Percentiles rank a stretch among this genome's conserved stretches.
Evolutionary conservation across 2,888 invertebrate species (phyloP).

Genomic region (Meloe dianella): DNA sequence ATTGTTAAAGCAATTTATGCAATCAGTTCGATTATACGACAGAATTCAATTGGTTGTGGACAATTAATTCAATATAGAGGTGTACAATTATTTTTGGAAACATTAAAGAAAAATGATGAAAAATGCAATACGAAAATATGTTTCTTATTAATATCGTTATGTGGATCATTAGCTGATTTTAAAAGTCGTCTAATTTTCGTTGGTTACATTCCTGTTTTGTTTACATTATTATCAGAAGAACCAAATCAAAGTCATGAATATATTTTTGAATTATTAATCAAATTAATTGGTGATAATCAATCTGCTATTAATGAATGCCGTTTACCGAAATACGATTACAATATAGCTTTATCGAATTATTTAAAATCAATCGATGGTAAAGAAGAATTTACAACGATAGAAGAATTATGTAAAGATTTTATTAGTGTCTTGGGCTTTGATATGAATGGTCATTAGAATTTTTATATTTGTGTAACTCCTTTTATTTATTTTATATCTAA

Average conservation of each 20-base stretch:
- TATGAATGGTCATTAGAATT: neutral
- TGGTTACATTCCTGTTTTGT: slow-evolving; percentile 49
- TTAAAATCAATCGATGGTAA: slow-evolving; percentile 55
- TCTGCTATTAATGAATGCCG: slow-evolving; percentile 58
- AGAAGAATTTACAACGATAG: slow-evolving; percentile 53
- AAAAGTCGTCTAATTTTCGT: slow-evolving; percentile 61
- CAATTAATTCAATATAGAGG: slow-evolving; percentile 72
- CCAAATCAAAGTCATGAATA: slow-evolving; percentile 61
- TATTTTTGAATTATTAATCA: slow-evolving; percentile 60
- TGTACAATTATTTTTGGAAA: slow-evolving; percentile 66
- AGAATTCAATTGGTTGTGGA: slow-evolving; percentile 65
- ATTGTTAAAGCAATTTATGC: slow-evolving; percentile 78
- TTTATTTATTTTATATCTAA: neutral
- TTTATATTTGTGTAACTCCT: too few relatives aligned
- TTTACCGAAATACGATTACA: slow-evolving; percentile 57
- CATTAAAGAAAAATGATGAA: slow-evolving; percentile 65
- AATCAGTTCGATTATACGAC: slow-evolving; percentile 77
- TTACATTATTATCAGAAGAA: slow-evolving; percentile 44
- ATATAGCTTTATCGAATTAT: slow-evolving; percentile 55
- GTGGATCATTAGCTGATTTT: slow-evolving; percentile 61
- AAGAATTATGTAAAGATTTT: slow-evolving; percentile 11
- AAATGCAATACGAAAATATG: slow-evolving; percentile 74
- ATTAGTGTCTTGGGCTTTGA: slow-evolving; percentile 31
- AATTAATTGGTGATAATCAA: slow-evolving; percentile 58
- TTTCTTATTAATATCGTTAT: slow-evolving; percentile 72